Percentiles rank a stretch among this genome's conserved stretches.
phyloP scores from a whole-genome alignment of 2,888 invertebrate species.

The Danaus chrysippus region DNA sequence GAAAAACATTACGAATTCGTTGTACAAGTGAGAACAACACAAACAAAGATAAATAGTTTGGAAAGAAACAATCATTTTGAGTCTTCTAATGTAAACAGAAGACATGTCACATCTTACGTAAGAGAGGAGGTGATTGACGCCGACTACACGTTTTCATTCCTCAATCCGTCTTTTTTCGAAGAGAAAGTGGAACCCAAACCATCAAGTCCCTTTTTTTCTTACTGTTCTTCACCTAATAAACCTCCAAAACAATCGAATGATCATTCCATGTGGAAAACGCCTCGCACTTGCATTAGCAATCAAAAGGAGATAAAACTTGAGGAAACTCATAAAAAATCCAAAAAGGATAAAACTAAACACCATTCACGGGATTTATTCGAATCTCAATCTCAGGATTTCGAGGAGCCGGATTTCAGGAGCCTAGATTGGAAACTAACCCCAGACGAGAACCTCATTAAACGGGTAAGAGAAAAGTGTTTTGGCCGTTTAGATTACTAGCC shows the following conservation, averaged over 20 bases:
- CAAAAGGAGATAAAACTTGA: conserved; percentile 34
- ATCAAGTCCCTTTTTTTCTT: conserved; percentile 66
- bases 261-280: conserved; percentile 52
- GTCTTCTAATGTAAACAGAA: conserved; percentile 39
- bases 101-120: conserved; percentile 55
- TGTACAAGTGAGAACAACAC: conserved; percentile 54
- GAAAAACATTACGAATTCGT: conserved; percentile 63
- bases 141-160: conserved; percentile 63
- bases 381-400: conserved; percentile 59
- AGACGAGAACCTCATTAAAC: conserved; percentile 58
- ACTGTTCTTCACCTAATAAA: conserved; percentile 55
- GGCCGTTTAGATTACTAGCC: conserved; percentile 54
- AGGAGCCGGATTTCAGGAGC: conserved; percentile 44
- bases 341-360: conserved; percentile 42
- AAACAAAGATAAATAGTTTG: conserved; percentile 39
- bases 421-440: conserved; percentile 61
- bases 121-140: conserved; percentile 59
- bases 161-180: conserved; percentile 50
- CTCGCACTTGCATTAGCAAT: conserved; percentile 37
- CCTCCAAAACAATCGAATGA: conserved; percentile 43
- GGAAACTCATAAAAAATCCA: conserved; percentile 30
- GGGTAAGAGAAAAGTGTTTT: conserved; percentile 61
- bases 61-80: conserved; percentile 40
- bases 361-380: conserved; percentile 67
- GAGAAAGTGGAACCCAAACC: conserved; percentile 48